Conservation (phyloP, 2,797 vertebrate genomes). For the Thalassophryne amazonica region DNA sequence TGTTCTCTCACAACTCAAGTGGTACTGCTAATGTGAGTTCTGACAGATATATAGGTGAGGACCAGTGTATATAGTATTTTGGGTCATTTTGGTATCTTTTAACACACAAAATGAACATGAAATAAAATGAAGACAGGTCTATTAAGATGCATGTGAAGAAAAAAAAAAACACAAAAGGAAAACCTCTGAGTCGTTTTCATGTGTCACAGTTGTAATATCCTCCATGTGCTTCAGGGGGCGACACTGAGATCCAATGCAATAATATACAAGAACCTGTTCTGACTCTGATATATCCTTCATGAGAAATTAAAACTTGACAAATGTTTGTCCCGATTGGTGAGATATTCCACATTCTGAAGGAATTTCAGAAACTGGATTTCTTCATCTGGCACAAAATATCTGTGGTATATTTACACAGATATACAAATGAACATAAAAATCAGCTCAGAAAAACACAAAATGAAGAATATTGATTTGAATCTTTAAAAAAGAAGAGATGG, state of each 20-base stretch:
- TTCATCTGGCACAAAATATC: background rate
- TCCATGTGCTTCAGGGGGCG: conserved; percentile 21
- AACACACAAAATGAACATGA: background rate
- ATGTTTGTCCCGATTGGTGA: conserved; percentile 1
- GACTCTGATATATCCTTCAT: background rate
- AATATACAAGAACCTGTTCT: background rate
- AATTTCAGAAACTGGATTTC: background rate
- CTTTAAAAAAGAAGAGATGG: conserved; percentile 16
- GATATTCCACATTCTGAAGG: background rate
- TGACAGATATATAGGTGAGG: too few relatives aligned
- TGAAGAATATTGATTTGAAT: background rate
- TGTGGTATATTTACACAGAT: background rate
- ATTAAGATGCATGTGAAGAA: too few relatives aligned
- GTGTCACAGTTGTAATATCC: conserved; percentile 6
- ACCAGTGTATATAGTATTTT: too few relatives aligned
- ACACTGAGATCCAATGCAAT: conserved; percentile 8
- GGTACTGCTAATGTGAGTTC: too few relatives aligned
- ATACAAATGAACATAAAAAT: background rate
- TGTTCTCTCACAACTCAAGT: too few relatives aligned
- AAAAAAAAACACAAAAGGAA: too few relatives aligned
- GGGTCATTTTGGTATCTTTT: too few relatives aligned
- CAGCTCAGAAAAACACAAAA: too few relatives aligned
- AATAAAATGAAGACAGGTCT: background rate
- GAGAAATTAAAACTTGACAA: background rate
- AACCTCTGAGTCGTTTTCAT: background rate